Conservation (phyloP, 2,888 invertebrate species). For the Dexiosoma caninum region DNA sequence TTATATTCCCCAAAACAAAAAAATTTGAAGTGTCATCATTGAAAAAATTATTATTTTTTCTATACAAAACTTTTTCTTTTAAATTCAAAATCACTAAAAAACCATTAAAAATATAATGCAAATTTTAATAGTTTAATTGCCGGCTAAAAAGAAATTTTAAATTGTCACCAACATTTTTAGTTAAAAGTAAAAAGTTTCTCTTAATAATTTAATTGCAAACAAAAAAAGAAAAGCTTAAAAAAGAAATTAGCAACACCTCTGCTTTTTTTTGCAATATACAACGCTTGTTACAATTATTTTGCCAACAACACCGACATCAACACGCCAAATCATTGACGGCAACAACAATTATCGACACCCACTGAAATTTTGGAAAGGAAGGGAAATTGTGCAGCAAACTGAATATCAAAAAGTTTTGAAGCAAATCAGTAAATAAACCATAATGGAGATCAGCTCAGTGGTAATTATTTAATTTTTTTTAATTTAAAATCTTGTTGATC, state of each 20-base stretch:
- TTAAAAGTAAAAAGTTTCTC: constrained; percentile 16
- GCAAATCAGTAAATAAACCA: background rate
- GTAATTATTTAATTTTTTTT: constrained; percentile 37
- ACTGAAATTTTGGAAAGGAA: constrained; percentile 21
- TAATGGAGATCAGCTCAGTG: constrained; percentile 51
- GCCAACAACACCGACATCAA: background rate
- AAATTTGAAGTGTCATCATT: constrained; percentile 45
- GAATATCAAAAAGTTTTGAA: background rate
- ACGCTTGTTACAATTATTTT: background rate
- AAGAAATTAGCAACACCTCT: constrained; percentile 21
- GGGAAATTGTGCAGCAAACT: constrained; percentile 17
- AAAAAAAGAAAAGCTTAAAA: background rate
- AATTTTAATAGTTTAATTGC: constrained; percentile 3
- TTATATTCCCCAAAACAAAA: constrained; percentile 5
- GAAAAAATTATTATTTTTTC: constrained; percentile 9
- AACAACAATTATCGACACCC: constrained; percentile 37
- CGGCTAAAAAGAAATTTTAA: constrained; percentile 9
- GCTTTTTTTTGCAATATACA: background rate
- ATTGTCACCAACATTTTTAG: constrained; percentile 28
- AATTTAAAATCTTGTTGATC: background rate
- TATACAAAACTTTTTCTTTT: constrained; percentile 12
- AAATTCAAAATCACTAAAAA: background rate
- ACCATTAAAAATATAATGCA: background rate
- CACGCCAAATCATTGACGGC: constrained; percentile 1
- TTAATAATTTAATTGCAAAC: background rate